These are phyloP conservation scores for Myodes glareolus DNA, from an alignment of 2,113 vertebrate species.

Conservation along the genomic window DNA sequence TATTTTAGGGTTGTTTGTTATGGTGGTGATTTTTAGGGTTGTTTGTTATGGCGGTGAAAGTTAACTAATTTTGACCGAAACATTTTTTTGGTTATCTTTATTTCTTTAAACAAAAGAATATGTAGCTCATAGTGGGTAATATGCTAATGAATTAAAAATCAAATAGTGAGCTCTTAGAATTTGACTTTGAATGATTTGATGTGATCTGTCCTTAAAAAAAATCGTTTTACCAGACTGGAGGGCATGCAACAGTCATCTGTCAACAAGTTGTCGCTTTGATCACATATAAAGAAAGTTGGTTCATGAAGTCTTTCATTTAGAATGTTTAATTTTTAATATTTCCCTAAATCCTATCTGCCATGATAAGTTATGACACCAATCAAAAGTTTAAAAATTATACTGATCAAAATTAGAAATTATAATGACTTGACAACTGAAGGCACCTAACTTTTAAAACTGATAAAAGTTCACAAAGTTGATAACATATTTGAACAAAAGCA, in stretches of 20 bases:
- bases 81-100: conserved; percentile 25
- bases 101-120: background rate
- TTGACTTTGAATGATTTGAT: conserved; percentile 82
- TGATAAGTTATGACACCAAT: conserved; percentile 82
- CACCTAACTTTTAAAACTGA: conserved; percentile 70
- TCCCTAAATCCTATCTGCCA: conserved; percentile 80
- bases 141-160: conserved; percentile 49
- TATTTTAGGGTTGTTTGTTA: conserved; percentile 9
- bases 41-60: conserved; percentile 32
- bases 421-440: conserved; percentile 81
- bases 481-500: conserved; percentile 55
- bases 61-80: conserved; percentile 13
- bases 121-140: background rate
- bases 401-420: conserved; percentile 84
- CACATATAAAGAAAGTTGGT: conserved; percentile 83
- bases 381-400: conserved; percentile 81
- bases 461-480: conserved; percentile 79
- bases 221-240: conserved; percentile 81
- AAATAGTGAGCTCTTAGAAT: conserved; percentile 56
- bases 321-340: conserved; percentile 84
- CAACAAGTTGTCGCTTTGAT: conserved; percentile 86
- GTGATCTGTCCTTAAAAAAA: conserved; percentile 79
- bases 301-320: conserved; percentile 84
- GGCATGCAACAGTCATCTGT: conserved; percentile 84
- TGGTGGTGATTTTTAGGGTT: conserved; percentile 1